phyloP scores from a whole-genome alignment of 2,888 invertebrate species.

The Caenorhabditis angaria region DNA sequence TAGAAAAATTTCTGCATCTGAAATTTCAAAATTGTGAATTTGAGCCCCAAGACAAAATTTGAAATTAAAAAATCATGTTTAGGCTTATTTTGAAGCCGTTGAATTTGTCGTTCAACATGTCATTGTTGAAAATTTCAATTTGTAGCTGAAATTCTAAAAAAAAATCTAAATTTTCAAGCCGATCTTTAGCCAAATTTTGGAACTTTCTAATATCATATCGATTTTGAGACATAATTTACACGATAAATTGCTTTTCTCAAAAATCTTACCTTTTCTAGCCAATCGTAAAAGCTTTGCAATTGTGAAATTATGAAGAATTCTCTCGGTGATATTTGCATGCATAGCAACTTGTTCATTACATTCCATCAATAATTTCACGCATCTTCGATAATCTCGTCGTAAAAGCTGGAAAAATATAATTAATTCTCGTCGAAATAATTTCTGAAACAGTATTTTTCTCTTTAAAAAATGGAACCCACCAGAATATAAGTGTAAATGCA shows the following conservation, averaged over 20 bases:
- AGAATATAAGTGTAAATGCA: slow-evolving; percentile 15
- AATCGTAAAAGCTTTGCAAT: slow-evolving; percentile 10
- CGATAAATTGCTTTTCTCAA: neutral
- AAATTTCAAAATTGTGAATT: too few relatives aligned
- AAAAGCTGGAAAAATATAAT: neutral
- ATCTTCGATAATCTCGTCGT: neutral
- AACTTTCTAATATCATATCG: too few relatives aligned
- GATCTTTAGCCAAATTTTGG: too few relatives aligned
- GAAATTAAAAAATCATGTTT: too few relatives aligned
- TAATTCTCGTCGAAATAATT: neutral
- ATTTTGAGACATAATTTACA: neutral
- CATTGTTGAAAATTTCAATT: too few relatives aligned
- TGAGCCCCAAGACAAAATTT: too few relatives aligned
- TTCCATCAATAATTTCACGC: neutral
- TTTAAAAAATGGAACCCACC: neutral
- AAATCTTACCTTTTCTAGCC: slow-evolving; percentile 14
- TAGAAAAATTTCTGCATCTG: too few relatives aligned
- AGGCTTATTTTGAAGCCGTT: too few relatives aligned
- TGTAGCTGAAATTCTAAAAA: too few relatives aligned
- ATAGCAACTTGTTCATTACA: neutral
- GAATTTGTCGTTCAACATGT: too few relatives aligned
- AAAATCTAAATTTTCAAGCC: too few relatives aligned
- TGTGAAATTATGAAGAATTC: neutral
- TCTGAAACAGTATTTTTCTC: slow-evolving; percentile 5
- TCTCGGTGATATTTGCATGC: slow-evolving; percentile 2